Evolutionary conservation across 2,888 invertebrate species (phyloP).

Genomic region (Tenthredo mesomela): DNA sequence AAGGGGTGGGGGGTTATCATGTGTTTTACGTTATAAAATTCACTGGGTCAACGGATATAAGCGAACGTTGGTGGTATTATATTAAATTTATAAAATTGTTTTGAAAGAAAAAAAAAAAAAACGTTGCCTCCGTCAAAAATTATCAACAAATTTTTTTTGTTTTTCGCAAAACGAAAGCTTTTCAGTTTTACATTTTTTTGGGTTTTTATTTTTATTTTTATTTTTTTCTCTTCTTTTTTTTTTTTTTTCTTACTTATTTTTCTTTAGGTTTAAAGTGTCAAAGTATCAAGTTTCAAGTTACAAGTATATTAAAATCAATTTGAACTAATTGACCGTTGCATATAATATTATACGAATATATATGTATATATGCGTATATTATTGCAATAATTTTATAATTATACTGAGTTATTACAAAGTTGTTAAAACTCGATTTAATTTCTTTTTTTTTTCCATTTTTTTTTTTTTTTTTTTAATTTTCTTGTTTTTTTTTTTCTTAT

Average conservation of each 20-base stretch:
- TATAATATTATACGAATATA: no score
- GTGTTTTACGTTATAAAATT: constrained; percentile 75
- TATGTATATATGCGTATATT: not conserved
- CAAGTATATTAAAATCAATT: constrained; percentile 54
- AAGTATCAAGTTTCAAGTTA: constrained; percentile 26
- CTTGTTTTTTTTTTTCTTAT: not conserved
- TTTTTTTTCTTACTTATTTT: constrained; percentile 54
- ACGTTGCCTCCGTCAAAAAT: constrained; percentile 57
- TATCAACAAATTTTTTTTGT: constrained; percentile 64
- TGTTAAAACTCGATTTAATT: constrained; percentile 23
- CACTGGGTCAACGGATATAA: constrained; percentile 65
- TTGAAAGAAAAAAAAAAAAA: not conserved
- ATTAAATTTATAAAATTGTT: constrained; percentile 30
- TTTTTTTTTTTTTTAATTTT: constrained; percentile 36
- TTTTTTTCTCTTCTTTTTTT: constrained; percentile 51
- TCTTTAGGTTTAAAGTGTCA: constrained; percentile 5
- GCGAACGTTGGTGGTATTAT: constrained; percentile 20
- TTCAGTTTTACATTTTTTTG: constrained; percentile 57
- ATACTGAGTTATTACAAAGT: constrained; percentile 35
- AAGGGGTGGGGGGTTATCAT: not conserved
- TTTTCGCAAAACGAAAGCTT: constrained; percentile 65
- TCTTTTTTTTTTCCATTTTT: not conserved
- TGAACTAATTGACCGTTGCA: constrained; percentile 63
- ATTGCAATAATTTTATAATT: constrained; percentile 49
- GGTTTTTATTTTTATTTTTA: constrained; percentile 21